Evolutionary conservation across 2,113 vertebrate genomes (phyloP).

Genomic region (Diphyllodes magnificus): DNA sequence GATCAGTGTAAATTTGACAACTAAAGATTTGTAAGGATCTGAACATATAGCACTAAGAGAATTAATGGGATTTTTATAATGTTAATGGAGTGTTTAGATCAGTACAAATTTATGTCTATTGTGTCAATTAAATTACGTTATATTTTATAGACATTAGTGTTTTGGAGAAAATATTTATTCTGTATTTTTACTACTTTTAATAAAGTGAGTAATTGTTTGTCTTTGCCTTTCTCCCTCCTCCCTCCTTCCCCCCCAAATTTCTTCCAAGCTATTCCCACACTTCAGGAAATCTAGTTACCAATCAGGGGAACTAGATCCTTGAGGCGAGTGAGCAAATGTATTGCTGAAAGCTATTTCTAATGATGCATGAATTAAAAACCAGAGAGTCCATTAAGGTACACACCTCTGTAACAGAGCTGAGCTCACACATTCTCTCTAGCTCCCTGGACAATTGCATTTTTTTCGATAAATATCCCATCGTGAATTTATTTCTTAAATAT

Average conservation of each 20-base stretch:
- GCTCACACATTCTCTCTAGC: fast-evolving
- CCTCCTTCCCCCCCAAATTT: fast-evolving
- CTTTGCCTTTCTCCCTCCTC: neutral
- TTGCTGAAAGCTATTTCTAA: neutral
- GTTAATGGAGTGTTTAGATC: neutral
- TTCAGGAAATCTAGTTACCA: neutral
- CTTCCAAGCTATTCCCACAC: neutral
- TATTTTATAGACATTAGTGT: neutral
- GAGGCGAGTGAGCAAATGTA: neutral
- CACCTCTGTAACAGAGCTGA: neutral
- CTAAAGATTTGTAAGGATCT: neutral
- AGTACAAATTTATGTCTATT: neutral
- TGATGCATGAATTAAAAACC: neutral
- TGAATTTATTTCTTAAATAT: neutral
- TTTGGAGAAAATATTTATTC: conserved; percentile 13
- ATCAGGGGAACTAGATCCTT: neutral
- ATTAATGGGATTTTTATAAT: neutral
- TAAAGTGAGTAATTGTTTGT: neutral
- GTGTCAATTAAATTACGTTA: neutral
- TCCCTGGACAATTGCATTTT: neutral
- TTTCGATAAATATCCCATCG: neutral
- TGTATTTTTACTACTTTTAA: neutral
- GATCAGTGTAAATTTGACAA: neutral
- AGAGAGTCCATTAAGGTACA: neutral
- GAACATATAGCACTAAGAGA: neutral